Percentiles rank a stretch among this genome's conserved stretches.
Evolutionary conservation across 2,888 invertebrate species (phyloP).

Genomic region (Lissocephala sabroskyi): DNA sequence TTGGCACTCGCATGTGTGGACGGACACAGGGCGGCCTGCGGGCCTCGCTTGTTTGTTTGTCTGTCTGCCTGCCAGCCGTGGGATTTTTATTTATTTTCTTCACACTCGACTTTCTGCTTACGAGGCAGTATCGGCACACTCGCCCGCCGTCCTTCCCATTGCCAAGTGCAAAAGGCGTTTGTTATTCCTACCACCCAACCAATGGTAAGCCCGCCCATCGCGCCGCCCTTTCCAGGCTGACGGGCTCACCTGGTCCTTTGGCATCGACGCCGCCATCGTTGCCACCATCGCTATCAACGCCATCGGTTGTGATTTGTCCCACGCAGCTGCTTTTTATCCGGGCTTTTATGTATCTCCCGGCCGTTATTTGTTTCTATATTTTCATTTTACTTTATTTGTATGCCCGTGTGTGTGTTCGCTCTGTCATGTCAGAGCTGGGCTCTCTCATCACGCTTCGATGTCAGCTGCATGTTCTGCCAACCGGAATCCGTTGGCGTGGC

Average conservation of each 20-base stretch:
- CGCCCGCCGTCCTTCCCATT: not conserved
- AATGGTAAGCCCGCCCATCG: conserved; percentile 14
- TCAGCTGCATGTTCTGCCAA: conserved; percentile 44
- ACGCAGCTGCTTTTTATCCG: not conserved
- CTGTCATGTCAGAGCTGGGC: conserved; percentile 3
- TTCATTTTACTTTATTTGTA: not conserved
- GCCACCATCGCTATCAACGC: too few relatives aligned
- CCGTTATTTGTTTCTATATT: not conserved
- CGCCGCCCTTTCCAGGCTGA: too few relatives aligned
- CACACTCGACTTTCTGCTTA: conserved; percentile 46
- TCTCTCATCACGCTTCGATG: conserved; percentile 33
- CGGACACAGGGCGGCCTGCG: not conserved
- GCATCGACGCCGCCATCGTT: too few relatives aligned
- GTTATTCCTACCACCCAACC: conserved; percentile 44
- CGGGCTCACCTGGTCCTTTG: too few relatives aligned
- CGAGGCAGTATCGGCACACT: conserved; percentile 27
- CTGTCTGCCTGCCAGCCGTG: conserved; percentile 33
- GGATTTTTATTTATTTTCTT: conserved; percentile 54
- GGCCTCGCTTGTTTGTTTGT: conserved; percentile 36
- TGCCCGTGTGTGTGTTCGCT: not conserved
- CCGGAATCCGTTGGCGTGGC: conserved; percentile 20
- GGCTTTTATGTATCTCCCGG: not conserved
- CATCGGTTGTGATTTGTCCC: not conserved
- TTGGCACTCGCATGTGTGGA: conserved; percentile 22
- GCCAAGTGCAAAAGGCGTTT: conserved; percentile 56